phyloP scores from a whole-genome alignment of 2,113 vertebrate genomes.

The Heptranchias perlo region DNA sequence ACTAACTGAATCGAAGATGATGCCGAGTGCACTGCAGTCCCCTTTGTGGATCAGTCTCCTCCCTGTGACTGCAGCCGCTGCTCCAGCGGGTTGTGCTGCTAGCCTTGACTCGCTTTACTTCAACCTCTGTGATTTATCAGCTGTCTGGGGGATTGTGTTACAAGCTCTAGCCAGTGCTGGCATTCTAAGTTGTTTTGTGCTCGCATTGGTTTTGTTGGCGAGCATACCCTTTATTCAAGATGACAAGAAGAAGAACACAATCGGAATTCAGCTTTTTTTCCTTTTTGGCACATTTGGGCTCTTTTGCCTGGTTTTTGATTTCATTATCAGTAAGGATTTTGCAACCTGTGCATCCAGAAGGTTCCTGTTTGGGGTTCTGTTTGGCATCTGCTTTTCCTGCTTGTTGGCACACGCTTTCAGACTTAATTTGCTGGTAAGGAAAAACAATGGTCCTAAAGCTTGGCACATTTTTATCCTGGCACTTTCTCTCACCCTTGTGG shows the following conservation, averaged over 20 bases:
- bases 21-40: neutral
- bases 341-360: conserved; percentile 78
- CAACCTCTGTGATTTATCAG: conserved; percentile 75
- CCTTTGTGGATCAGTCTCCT: conserved; percentile 27
- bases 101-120: conserved; percentile 73
- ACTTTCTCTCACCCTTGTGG: conserved; percentile 69
- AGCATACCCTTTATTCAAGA: conserved; percentile 75
- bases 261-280: conserved; percentile 69
- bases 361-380: conserved; percentile 88
- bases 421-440: conserved; percentile 68
- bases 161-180: conserved; percentile 75
- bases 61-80: conserved; percentile 37
- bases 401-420: conserved; percentile 70
- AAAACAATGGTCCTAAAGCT: conserved; percentile 55
- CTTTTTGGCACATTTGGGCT: conserved; percentile 75
- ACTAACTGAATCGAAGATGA: neutral
- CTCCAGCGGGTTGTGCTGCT: conserved; percentile 64
- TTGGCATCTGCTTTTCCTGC: conserved; percentile 80
- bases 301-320: conserved; percentile 82
- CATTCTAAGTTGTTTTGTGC: conserved; percentile 63
- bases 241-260: conserved; percentile 59
- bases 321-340: conserved; percentile 74
- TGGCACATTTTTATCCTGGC: conserved; percentile 67
- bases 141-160: conserved; percentile 80
- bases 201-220: conserved; percentile 76